Evolutionary conservation across 2,797 vertebrate species (phyloP).

Genomic region (Ambastaia sidthimunki): DNA sequence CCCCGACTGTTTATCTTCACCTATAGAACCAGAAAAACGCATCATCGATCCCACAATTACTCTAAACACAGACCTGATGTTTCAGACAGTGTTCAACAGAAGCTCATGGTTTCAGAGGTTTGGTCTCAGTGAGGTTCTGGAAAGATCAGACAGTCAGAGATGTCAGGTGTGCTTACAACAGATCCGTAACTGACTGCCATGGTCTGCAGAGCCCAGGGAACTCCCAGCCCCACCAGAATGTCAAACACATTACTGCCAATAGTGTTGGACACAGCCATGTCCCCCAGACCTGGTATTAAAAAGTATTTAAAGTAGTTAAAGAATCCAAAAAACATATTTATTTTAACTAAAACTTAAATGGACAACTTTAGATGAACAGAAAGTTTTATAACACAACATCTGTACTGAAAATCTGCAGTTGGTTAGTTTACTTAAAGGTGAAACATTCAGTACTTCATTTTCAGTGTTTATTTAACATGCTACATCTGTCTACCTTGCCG

Average conservation of each 20-base stretch:
- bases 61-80: not conserved
- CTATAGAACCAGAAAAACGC: constrained; percentile 59
- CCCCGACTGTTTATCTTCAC: constrained; percentile 87
- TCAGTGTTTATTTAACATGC: not conserved
- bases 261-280: constrained; percentile 98
- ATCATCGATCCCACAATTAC: not conserved
- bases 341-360: too few relatives aligned
- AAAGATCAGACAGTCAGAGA: not conserved
- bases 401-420: too few relatives aligned
- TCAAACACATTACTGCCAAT: constrained; percentile 98
- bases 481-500: too few relatives aligned
- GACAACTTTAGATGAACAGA: too few relatives aligned
- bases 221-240: constrained; percentile 92
- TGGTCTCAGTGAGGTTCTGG: not conserved
- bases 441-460: too few relatives aligned
- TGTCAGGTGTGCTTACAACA: constrained; percentile 72
- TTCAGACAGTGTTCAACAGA: not conserved
- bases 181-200: constrained; percentile 90
- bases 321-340: too few relatives aligned
- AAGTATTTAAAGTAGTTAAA: not conserved
- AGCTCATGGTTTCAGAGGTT: not conserved
- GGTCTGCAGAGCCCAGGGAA: constrained; percentile 95
- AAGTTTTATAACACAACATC: too few relatives aligned
- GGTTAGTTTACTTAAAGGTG: too few relatives aligned
- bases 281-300: constrained; percentile 84